Evolutionary conservation across 2,888 invertebrate genomes (phyloP).

Genomic region (Polia nebulosa): DNA sequence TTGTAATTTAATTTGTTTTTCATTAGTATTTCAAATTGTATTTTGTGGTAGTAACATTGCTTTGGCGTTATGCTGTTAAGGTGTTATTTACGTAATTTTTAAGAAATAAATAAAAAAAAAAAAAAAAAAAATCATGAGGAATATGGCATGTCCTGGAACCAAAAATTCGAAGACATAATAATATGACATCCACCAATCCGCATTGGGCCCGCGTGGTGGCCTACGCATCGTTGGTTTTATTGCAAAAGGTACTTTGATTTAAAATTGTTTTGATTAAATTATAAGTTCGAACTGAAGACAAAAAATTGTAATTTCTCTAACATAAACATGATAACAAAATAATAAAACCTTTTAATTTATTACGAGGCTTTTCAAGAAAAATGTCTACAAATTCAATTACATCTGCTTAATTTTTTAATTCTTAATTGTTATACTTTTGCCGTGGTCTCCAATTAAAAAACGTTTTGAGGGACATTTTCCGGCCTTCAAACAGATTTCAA

Average conservation of each 20-base stretch:
- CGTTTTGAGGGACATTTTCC: conserved; percentile 14
- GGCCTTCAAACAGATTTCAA: conserved; percentile 1
- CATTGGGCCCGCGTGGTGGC: neutral
- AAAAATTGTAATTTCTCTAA: neutral
- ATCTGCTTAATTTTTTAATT: conserved; percentile 45
- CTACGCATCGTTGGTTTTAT: neutral
- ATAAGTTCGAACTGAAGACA: too few relatives aligned
- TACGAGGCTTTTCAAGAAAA: conserved; percentile 14
- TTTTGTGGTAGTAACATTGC: too few relatives aligned
- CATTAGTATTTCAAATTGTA: too few relatives aligned
- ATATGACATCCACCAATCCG: too few relatives aligned
- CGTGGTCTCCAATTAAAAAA: conserved; percentile 21
- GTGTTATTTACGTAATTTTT: too few relatives aligned
- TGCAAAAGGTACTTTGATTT: neutral
- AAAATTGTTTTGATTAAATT: neutral
- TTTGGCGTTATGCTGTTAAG: too few relatives aligned
- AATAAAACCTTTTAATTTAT: conserved; percentile 9
- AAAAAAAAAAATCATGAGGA: too few relatives aligned
- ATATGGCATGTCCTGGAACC: too few relatives aligned
- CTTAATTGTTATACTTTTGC: conserved; percentile 37
- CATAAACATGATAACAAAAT: neutral
- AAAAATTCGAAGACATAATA: too few relatives aligned
- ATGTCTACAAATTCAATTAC: conserved; percentile 36
- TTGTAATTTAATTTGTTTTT: too few relatives aligned
- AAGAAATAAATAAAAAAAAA: too few relatives aligned